These are phyloP conservation scores for Glaucomys volans DNA, from an alignment of 2,113 vertebrate species.

Conservation along the genomic window DNA sequence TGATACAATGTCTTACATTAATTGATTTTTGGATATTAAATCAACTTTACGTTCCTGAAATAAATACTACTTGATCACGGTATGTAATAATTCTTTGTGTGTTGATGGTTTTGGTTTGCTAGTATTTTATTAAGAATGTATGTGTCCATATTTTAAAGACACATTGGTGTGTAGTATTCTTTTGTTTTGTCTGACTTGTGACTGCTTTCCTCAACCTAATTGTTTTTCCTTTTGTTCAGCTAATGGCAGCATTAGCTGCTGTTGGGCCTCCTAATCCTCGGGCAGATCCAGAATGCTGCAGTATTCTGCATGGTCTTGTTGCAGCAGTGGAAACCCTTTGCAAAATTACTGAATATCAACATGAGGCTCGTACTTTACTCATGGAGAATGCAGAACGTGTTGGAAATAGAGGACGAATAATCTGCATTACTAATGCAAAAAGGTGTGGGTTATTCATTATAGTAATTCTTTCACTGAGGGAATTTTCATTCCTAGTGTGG, in stretches of 20 bases:
- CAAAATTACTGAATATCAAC: conserved; percentile 97
- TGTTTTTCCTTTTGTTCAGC: conserved; percentile 83
- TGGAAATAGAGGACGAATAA: conserved; percentile 95
- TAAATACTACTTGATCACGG: not conserved
- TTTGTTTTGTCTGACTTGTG: conserved; percentile 8
- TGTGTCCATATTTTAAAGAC: not conserved
- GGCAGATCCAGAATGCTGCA: conserved; percentile 97
- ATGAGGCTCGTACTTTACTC: conserved; percentile 92
- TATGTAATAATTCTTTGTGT: not conserved
- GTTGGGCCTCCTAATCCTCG: conserved; percentile 97
- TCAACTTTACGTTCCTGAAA: not conserved
- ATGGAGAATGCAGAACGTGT: conserved; percentile 97
- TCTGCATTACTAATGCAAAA: conserved; percentile 98
- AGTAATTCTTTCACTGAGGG: not conserved
- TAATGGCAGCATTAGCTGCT: conserved; percentile 95
- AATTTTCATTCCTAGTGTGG: not conserved
- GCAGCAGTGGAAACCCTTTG: conserved; percentile 96
- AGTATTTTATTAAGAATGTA: conserved; percentile 9
- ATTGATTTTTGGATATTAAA: conserved; percentile 37
- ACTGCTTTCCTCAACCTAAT: not conserved
- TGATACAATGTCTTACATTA: not conserved
- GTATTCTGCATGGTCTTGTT: conserved; percentile 96
- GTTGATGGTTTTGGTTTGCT: conserved; percentile 1
- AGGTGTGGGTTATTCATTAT: conserved; percentile 89
- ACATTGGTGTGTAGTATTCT: not conserved